Percentiles rank a stretch among this genome's conserved stretches.
These are phyloP conservation scores for Paramormyrops hopkinsi DNA, from an alignment of 2,797 vertebrate species.

Conservation along the genomic window DNA sequence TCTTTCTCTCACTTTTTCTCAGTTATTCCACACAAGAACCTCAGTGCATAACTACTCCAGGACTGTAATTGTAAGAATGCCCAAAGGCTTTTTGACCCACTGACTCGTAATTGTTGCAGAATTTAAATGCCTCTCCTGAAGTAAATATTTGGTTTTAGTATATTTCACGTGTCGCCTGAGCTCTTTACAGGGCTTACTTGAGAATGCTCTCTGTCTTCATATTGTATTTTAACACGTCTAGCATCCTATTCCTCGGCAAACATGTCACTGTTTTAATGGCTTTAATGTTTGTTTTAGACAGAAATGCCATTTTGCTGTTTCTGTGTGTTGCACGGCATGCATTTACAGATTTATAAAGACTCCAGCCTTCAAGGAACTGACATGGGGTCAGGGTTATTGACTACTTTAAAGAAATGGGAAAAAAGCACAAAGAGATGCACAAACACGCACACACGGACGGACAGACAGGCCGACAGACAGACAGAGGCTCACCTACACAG, in stretches of 20 bases:
- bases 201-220: neutral
- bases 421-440: neutral
- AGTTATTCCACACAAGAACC: neutral
- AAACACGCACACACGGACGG: neutral
- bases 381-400: neutral
- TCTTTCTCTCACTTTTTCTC: neutral
- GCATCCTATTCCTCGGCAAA: neutral
- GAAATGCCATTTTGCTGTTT: neutral
- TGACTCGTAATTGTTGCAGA: neutral
- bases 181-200: neutral
- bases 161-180: neutral
- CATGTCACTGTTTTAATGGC: neutral
- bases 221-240: neutral
- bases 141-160: neutral
- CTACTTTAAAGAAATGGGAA: neutral
- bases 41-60: neutral
- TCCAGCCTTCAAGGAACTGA: neutral
- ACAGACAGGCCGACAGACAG: neutral
- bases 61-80: neutral
- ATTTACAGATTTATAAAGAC: neutral
- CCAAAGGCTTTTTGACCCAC: neutral
- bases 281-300: neutral
- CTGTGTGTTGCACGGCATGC: neutral
- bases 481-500: neutral
- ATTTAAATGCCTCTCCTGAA: neutral